phyloP scores from a whole-genome alignment of 2,888 invertebrate genomes.

The Nemotelus nigrinus region DNA sequence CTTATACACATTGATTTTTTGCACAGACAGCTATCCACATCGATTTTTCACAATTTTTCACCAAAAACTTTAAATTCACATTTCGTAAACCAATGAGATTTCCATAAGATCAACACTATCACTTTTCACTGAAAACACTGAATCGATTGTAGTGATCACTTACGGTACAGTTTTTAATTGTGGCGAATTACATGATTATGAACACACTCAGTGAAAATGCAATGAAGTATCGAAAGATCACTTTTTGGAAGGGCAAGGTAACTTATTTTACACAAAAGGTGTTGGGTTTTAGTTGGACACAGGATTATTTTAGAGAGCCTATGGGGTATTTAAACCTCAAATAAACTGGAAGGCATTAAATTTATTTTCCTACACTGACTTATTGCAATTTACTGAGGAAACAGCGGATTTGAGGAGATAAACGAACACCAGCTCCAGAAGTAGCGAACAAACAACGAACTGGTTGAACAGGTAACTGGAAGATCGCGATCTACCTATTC shows the following conservation, averaged over 20 bases:
- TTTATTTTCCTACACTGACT: conserved; percentile 4
- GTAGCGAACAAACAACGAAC: conserved; percentile 44
- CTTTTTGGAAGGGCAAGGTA: too few relatives aligned
- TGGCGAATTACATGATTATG: not conserved
- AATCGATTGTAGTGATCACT: too few relatives aligned
- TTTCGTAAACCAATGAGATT: not conserved
- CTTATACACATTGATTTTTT: not conserved
- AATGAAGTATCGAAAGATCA: not conserved
- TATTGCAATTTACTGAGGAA: not conserved
- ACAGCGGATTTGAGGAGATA: conserved; percentile 7
- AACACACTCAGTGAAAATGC: conserved; percentile 1
- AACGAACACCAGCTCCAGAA: conserved; percentile 48
- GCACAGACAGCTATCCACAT: not conserved
- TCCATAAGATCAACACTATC: conserved; percentile 15
- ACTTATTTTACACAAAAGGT: not conserved
- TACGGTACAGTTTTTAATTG: not conserved
- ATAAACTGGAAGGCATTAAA: not conserved
- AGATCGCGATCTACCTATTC: conserved; percentile 44
- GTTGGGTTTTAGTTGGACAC: too few relatives aligned
- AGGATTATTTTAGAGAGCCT: too few relatives aligned
- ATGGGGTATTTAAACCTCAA: too few relatives aligned
- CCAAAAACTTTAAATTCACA: not conserved
- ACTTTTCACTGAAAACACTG: not conserved
- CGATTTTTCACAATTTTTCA: not conserved
- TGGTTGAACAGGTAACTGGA: conserved; percentile 47